A percentile compares a stretch with the other conserved stretches of the same genome.
Conservation (phyloP, 1,140 invertebrate species). For the Teleogryllus occipitalis region DNA sequence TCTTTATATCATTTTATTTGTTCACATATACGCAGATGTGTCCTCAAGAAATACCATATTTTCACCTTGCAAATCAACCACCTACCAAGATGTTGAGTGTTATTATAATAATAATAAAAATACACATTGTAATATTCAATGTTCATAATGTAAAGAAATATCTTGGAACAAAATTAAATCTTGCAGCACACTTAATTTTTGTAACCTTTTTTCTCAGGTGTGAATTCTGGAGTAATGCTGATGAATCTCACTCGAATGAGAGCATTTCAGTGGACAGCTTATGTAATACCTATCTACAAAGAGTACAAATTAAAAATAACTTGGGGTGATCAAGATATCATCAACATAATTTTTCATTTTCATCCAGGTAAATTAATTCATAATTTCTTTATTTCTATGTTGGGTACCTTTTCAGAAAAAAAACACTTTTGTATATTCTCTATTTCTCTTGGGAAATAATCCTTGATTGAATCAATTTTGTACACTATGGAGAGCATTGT, state of each 20-base stretch:
- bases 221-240: slow-evolving; percentile 94
- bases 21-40: too few relatives aligned
- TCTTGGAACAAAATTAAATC: neutral
- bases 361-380: slow-evolving; percentile 53
- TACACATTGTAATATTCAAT: too few relatives aligned
- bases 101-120: too few relatives aligned
- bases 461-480: too few relatives aligned
- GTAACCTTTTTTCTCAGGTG: slow-evolving; percentile 46
- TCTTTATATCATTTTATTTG: too few relatives aligned
- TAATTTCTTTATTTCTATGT: neutral
- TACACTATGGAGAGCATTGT: too few relatives aligned
- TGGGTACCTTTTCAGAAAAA: too few relatives aligned
- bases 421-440: too few relatives aligned
- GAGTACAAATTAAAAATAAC: slow-evolving; percentile 81
- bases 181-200: neutral
- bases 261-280: slow-evolving; percentile 71
- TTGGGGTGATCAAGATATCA: slow-evolving; percentile 97
- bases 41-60: too few relatives aligned
- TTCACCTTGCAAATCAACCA: too few relatives aligned
- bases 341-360: slow-evolving; percentile 91
- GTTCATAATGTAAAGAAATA: neutral
- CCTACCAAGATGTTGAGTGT: too few relatives aligned
- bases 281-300: slow-evolving; percentile 74
- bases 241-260: slow-evolving; percentile 93
- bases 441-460: too few relatives aligned